Base-by-base conservation (phyloP, 2,797 vertebrate genomes). In the Sebastes minor region DNA sequence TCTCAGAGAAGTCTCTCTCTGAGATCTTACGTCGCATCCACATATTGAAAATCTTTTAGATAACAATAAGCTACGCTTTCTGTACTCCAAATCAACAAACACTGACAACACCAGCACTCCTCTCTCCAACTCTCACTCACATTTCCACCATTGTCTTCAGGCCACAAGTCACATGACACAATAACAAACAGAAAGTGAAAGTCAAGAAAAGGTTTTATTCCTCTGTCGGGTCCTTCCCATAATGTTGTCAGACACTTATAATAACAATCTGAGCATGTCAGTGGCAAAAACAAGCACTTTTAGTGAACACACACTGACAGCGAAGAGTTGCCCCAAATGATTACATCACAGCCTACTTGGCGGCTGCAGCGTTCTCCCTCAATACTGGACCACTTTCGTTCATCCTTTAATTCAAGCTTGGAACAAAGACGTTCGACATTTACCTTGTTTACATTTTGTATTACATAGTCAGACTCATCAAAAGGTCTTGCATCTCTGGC, bases 371-470 rank as follows among this genome's bases (percentile, higher is more conserved):
- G 4, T 52, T 52, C 46, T 52, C 46, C 18, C 8, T 52, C 46
- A 52, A n/a, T 52, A 52, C 46, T 52, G 46, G 46, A 52, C 46
- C 18, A 52, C 18, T 52, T 52, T 52, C 46, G 9, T 20, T 20
- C 20, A 49, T 49, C 46, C 18, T 52, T 53, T 53, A 22, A n/a
- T 53, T 23, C n/a, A 22, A n/a, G n/a, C 53, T 27, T 28, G 10
- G 38, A 70, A 42, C 20, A 42, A 20, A 68, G 23, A 52, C 3
- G 5, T 11, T 9, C 7, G 9, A 23, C 65, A 56, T 2, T 8
- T 28, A 2, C 62, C 56, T 25, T 23, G 22, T 73, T 73, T 28
- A 68, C 46, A 74, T 25, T 42, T 62, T 25, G 8, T 46, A 42
- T 42, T 38, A 38, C 30, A 25, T 25, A 11, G 18, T 30, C 35